phyloP scores from a whole-genome alignment of 2,113 vertebrate genomes.

The Uria lomvia region DNA sequence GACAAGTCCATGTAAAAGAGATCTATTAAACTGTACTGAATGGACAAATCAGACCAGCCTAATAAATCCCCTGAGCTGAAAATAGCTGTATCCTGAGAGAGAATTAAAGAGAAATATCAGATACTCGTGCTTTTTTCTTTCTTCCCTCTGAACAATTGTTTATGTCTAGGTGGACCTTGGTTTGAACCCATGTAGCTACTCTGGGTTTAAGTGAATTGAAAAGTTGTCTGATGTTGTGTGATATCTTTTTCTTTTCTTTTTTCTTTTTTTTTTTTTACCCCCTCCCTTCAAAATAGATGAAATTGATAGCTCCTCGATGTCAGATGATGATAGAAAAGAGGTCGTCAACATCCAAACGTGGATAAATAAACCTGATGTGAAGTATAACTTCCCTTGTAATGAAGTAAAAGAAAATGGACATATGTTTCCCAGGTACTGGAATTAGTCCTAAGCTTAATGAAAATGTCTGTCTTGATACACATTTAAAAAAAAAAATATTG shows the following conservation, averaged over 20 bases:
- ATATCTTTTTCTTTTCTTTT: not conserved
- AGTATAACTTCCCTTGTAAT: constrained; percentile 92
- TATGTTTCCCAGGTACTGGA: constrained; percentile 93
- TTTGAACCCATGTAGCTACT: not conserved
- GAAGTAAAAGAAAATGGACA: constrained; percentile 98
- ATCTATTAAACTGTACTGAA: not conserved
- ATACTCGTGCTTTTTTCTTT: not conserved
- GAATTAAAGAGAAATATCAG: not conserved
- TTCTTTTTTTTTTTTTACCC: not conserved
- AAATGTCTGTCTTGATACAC: not conserved
- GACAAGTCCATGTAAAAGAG: not conserved
- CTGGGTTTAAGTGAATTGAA: not conserved
- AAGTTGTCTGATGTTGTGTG: not conserved
- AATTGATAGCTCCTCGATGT: constrained; percentile 97
- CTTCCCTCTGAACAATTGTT: not conserved
- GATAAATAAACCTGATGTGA: constrained; percentile 97
- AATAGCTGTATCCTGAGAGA: not conserved
- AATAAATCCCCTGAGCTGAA: not conserved
- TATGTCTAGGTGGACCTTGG: not conserved
- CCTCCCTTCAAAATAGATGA: constrained; percentile 79
- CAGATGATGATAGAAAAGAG: constrained; percentile 96
- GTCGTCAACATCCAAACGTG: constrained; percentile 97
- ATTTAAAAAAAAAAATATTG: not conserved
- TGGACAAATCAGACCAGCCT: not conserved
- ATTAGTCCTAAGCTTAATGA: not conserved